These are phyloP conservation scores for Camponotus vicinus DNA, from an alignment of 1,140 invertebrate species.

Conservation along the genomic window DNA sequence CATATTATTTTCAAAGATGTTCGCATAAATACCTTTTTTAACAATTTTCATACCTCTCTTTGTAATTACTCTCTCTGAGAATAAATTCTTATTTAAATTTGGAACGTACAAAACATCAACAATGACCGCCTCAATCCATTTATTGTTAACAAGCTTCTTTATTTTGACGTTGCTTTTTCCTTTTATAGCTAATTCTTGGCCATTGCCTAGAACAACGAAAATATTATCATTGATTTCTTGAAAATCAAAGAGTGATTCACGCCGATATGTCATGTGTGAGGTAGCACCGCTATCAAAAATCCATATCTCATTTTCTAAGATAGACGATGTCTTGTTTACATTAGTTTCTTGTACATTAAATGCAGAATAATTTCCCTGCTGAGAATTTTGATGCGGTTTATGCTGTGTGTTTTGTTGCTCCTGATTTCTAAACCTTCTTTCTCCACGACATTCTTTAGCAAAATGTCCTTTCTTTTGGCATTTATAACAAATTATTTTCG, in stretches of 20 bases:
- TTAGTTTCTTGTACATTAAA: neutral
- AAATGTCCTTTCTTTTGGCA: neutral
- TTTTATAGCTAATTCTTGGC: neutral
- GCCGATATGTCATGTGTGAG: neutral
- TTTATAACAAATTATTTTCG: neutral
- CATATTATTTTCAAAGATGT: too few species aligned
- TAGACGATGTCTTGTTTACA: neutral
- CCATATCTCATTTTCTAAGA: neutral
- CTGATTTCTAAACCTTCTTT: neutral
- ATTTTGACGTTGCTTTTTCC: neutral
- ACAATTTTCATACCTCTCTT: too few species aligned
- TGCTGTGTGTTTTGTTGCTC: neutral
- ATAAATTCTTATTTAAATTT: too few species aligned
- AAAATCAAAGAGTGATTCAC: neutral
- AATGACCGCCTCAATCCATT: neutral
- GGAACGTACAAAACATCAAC: too few species aligned
- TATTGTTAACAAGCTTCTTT: neutral
- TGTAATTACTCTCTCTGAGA: too few species aligned
- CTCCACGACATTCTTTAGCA: neutral
- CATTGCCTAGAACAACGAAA: neutral
- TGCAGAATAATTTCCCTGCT: neutral
- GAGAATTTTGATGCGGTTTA: neutral
- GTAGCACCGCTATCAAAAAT: neutral
- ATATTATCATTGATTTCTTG: neutral
- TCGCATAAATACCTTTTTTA: too few species aligned